Conservation (phyloP, 2,113 vertebrate species). For the Pimephales promelas region DNA sequence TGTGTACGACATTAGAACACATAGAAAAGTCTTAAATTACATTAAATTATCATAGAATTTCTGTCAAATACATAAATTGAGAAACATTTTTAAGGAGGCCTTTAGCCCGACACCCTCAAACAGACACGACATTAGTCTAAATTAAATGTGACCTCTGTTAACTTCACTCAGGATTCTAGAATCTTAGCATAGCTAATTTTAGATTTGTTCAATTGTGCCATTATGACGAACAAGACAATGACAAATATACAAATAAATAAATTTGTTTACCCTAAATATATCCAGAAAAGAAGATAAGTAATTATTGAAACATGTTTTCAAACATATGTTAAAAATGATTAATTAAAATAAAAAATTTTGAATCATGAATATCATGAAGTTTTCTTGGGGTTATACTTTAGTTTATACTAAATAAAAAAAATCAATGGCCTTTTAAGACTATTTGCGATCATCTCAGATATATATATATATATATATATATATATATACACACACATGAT, state of each 20-base stretch:
- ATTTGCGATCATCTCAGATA: neutral
- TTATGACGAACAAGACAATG: neutral
- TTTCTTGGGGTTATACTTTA: neutral
- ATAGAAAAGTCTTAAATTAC: slow-evolving; percentile 10
- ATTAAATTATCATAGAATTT: neutral
- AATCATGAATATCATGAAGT: slow-evolving; percentile 38
- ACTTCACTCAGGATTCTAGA: neutral
- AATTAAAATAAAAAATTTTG: neutral
- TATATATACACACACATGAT: neutral
- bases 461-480: no score
- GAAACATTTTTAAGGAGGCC: neutral
- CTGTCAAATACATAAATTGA: slow-evolving; percentile 14
- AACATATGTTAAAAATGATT: neutral
- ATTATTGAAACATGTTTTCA: neutral
- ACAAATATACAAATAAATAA: neutral
- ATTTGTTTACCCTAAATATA: neutral
- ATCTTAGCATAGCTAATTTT: neutral
- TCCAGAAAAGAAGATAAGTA: neutral
- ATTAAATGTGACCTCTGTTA: neutral
- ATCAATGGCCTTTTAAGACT: neutral
- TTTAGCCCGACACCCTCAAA: neutral
- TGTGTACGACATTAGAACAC: neutral
- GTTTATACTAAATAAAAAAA: neutral
- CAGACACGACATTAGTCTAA: neutral
- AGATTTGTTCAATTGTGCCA: neutral